Conservation (phyloP, 1,140 invertebrate genomes). For the Meloidogyne floridensis region DNA sequence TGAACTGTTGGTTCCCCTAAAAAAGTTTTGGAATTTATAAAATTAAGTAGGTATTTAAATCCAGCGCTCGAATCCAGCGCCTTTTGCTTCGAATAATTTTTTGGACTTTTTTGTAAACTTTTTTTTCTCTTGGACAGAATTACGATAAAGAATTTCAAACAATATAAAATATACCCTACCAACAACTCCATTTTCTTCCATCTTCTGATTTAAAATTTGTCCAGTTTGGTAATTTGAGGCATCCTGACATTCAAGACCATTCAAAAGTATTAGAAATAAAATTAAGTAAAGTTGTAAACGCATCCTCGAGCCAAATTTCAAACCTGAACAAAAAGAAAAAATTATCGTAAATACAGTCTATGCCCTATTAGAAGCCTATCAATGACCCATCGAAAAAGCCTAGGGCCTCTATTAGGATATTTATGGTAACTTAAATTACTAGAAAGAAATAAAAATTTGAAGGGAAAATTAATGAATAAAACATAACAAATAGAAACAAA, state of each 20-base stretch:
- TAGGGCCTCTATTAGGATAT: too few species aligned
- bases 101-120: too few species aligned
- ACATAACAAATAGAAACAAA: too few species aligned
- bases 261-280: background rate
- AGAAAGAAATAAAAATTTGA: too few species aligned
- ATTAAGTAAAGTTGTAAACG: background rate
- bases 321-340: background rate
- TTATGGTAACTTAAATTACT: too few species aligned
- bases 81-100: too few species aligned
- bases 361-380: too few species aligned
- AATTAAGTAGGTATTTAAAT: background rate
- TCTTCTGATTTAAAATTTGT: background rate
- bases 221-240: background rate
- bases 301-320: background rate
- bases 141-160: background rate
- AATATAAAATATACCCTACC: background rate
- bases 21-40: background rate
- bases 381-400: too few species aligned
- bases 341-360: too few species aligned
- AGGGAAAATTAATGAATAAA: too few species aligned
- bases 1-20: slow-evolving; percentile 44
- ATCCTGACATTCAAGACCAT: background rate
- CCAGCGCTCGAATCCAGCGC: too few species aligned
- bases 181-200: slow-evolving; percentile 9
- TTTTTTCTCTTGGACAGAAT: too few species aligned